These are phyloP conservation scores for Ictidomys tridecemlineatus DNA, from an alignment of 2,113 vertebrate genomes.

Conservation along the genomic window DNA sequence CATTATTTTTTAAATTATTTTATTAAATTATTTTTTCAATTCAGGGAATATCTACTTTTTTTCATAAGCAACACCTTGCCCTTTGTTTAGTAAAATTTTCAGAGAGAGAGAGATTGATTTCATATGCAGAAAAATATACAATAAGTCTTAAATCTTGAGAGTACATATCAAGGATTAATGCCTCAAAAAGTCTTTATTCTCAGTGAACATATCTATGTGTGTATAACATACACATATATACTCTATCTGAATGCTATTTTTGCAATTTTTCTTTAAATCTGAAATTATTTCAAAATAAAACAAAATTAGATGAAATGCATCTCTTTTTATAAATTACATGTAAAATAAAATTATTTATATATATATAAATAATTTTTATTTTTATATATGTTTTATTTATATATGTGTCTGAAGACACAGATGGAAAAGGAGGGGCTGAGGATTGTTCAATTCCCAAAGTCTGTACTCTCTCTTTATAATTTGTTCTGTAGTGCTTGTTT, in stretches of 20 bases:
- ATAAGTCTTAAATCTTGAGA: not conserved
- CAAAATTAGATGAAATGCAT: not conserved
- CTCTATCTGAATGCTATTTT: not conserved
- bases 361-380: too few relatives aligned
- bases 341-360: not conserved
- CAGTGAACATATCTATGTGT: not conserved
- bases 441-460: not conserved
- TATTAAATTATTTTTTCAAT: not conserved
- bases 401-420: not conserved
- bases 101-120: slow-evolving; percentile 49
- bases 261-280: not conserved
- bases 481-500: not conserved
- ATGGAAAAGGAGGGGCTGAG: not conserved
- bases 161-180: not conserved
- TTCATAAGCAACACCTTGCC: slow-evolving; percentile 4
- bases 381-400: too few relatives aligned
- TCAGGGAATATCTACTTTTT: slow-evolving; percentile 16
- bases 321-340: not conserved
- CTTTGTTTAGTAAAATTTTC: not conserved
- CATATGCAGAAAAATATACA: not conserved
- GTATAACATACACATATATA: not conserved
- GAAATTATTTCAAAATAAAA: not conserved
- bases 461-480: not conserved
- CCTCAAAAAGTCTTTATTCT: not conserved
- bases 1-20: not conserved